Conservation (phyloP, 2,888 invertebrate genomes). For the Netelia inedita region DNA sequence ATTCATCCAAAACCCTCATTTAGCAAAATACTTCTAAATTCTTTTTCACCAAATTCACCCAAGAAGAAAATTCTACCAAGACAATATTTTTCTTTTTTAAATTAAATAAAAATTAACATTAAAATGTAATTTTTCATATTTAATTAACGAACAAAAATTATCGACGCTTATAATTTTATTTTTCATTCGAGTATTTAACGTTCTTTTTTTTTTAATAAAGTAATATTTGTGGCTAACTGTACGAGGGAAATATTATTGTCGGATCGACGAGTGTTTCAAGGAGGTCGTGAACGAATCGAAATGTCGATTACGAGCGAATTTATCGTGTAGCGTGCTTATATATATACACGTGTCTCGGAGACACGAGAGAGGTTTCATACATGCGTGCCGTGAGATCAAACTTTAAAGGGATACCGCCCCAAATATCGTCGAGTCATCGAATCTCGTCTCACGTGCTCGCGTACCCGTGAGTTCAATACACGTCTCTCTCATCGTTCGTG, state of each 20-base stretch:
- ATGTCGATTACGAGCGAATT: constrained; percentile 64
- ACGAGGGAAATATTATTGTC: constrained; percentile 23
- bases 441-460: constrained; percentile 56
- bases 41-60: background rate
- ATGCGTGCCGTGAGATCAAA: constrained; percentile 58
- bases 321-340: constrained; percentile 2
- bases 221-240: background rate
- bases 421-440: constrained; percentile 71
- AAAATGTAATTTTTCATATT: background rate
- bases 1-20: too few species aligned
- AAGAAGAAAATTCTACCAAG: background rate
- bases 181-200: background rate
- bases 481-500: constrained; percentile 28
- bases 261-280: constrained; percentile 58
- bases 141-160: too few species aligned
- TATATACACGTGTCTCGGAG: constrained; percentile 21
- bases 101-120: background rate
- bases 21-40: background rate
- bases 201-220: background rate
- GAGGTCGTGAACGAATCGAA: constrained; percentile 65
- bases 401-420: constrained; percentile 66
- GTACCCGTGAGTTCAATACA: background rate
- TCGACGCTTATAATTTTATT: too few species aligned
- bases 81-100: background rate
- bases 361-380: constrained; percentile 19